A percentile compares a stretch with the other conserved stretches of the same genome.
phyloP scores from a whole-genome alignment of 2,888 invertebrate species.

The Chloromyia formosa region DNA sequence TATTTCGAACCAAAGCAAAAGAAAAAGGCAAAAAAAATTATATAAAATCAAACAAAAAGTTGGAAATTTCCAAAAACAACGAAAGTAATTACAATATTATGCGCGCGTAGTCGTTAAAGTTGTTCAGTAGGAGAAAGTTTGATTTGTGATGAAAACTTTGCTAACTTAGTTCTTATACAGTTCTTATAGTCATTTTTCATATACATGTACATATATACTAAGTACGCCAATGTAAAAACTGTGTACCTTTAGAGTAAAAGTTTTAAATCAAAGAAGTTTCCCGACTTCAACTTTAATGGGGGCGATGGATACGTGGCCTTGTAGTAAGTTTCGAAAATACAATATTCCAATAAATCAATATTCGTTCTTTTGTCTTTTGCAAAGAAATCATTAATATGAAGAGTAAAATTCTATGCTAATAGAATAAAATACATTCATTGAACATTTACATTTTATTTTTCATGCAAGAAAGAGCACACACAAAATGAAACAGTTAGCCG shows the following conservation, averaged over 20 bases:
- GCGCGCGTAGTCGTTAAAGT: slow-evolving; percentile 44
- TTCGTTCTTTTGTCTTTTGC: too few species aligned
- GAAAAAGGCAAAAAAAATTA: slow-evolving; percentile 23
- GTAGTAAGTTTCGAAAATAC: too few species aligned
- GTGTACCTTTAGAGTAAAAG: slow-evolving; percentile 6
- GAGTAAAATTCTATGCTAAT: too few species aligned
- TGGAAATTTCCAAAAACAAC: slow-evolving; percentile 32
- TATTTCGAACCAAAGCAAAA: background rate
- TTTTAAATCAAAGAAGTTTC: slow-evolving; percentile 41
- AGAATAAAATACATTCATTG: too few species aligned
- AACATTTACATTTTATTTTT: too few species aligned
- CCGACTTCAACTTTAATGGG: slow-evolving; percentile 20
- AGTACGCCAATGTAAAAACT: too few species aligned
- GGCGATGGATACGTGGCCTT: too few species aligned
- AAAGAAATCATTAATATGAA: too few species aligned
- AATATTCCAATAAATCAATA: too few species aligned
- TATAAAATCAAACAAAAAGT: slow-evolving; percentile 27
- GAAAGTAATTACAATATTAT: slow-evolving; percentile 42
- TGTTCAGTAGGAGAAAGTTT: slow-evolving; percentile 15
- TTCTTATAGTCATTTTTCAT: slow-evolving; percentile 10
- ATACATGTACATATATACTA: background rate
- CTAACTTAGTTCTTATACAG: slow-evolving; percentile 13
- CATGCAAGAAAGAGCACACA: too few species aligned
- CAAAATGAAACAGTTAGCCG: too few species aligned
- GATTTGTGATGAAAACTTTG: slow-evolving; percentile 43